Base-by-base conservation (phyloP, 2,797 vertebrate genomes). In the Anguilla pacifica region DNA sequence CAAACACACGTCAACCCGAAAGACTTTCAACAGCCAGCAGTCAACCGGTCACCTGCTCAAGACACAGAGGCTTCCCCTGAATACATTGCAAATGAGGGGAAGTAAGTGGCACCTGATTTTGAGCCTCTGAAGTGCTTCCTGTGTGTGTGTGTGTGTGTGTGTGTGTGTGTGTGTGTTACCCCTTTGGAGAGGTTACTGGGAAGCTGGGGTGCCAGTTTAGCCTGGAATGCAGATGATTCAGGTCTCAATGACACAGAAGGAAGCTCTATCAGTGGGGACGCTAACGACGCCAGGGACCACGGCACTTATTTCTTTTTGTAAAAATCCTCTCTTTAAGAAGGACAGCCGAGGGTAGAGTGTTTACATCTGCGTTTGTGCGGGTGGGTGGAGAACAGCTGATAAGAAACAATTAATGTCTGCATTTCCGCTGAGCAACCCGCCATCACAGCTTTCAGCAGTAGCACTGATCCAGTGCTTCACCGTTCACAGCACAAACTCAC, bases 321-420 rank as follows among this genome's bases (percentile, higher is more conserved):
- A 72, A 72, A 77, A 79, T 4, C 6, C 6, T 49, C 17, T 22
- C 9, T 81, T 81, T 81, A 81, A 31, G 39, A 19, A 1, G 3
- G 19, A 49, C 11, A 22, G 77, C 17, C 5, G 7, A 49, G 77
- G 39, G 43, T 81, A 43, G 9, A 74, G 35, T 31, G 70, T 11
- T 74, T 74, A 15, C 13, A 4, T 31, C 2, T 79, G 39, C 9
- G 15, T 22, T 6, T 25, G 77, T 46, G 74, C 22, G 17, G 7
- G 77, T 81, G 39, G 0, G 39, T 13, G 10, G n/a, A 81, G 77
- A 49, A 22, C 39, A 81, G 7, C 39, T 81, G 77, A 81, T 46
- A 81, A 49, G 77, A 81, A 13, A 49, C 17, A 49, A 81, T 81
- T 81, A 81, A 49, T 81, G 39, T 81, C 39, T 81, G 77, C 19